Base-by-base conservation (phyloP, 1,140 invertebrate species). In the Cecropterus lyciades region DNA sequence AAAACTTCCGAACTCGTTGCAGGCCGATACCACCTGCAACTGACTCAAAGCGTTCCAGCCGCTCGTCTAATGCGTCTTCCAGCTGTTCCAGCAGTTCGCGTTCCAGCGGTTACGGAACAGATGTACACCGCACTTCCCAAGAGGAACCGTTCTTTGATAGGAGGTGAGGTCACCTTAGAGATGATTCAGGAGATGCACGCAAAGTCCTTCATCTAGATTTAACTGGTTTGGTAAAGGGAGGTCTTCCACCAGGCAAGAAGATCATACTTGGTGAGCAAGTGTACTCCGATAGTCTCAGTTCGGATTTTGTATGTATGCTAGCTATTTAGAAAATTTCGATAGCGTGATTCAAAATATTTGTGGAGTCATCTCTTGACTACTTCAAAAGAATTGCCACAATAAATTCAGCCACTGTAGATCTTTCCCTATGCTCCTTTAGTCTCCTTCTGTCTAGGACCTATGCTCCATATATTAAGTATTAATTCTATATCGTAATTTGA, bases 71-170 rank as follows among this genome's bases (percentile, higher is more conserved):
- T 51, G 82, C 88, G 5, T 91, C 88, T 7, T 90, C 87, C 8
- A 89, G 84, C 73, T 82, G 84, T 53, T 89, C 87, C 52, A 75
- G 84, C 46, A 88, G 84, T 24, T 87, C 84, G 11, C 69, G 87
- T 3, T 91, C 88, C 20, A 89, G 87, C 51, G 88, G 88, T 3
- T 91, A 89, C 53, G 77, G 82, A 7, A 89, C 87, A 5, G 87
- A 91, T 67, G 73, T 52, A 27, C 80, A 75, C 52, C 72, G 83
- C 20, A 60, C 69, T 10, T 80, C 81, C 42, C 77, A 75, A 8
- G 88, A 91, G 24, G 87, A 89, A 30, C 72, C 69, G 17, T 83
- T 73, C 53, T 86, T 71, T 69, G 83, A 87, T 62, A 80, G 84
- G 62, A 85, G 85, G 87, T 89, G 62, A 80, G 76, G 51, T 60